Conservation (phyloP, 2,888 invertebrate genomes). For the Euclidia mi region DNA sequence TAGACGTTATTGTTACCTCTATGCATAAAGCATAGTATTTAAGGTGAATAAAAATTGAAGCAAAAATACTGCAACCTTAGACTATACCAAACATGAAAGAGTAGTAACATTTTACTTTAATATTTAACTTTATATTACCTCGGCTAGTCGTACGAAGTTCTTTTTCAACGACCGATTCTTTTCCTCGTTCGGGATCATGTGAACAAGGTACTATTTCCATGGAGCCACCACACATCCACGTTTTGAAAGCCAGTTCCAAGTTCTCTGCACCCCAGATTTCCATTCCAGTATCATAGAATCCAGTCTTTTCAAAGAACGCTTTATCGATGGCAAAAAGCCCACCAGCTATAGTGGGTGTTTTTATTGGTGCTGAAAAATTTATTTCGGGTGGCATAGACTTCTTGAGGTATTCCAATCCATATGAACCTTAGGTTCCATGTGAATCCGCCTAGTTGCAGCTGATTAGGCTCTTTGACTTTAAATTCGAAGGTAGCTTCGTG, state of each 20-base stretch:
- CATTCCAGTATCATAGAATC: constrained; percentile 98
- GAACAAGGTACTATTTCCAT: constrained; percentile 99
- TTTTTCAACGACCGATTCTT: constrained; percentile 95
- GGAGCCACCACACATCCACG: constrained; percentile 99
- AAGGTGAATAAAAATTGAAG: too few species aligned
- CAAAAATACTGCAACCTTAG: too few species aligned
- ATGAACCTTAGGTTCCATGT: constrained; percentile 97
- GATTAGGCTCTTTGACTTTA: constrained; percentile 93
- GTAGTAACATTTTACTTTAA: too few species aligned
- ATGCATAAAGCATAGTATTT: too few species aligned
- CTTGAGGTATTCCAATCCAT: constrained; percentile 98
- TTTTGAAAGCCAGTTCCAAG: constrained; percentile 98
- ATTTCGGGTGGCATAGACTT: constrained; percentile 93
- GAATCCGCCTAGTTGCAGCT: constrained; percentile 96
- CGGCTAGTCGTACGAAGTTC: constrained; percentile 97
- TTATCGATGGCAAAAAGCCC: constrained; percentile 98
- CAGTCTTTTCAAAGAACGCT: constrained; percentile 96
- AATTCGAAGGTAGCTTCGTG: constrained; percentile 97
- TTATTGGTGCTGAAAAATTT: constrained; percentile 95
- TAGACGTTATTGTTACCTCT: too few species aligned
- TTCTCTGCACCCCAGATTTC: constrained; percentile 99
- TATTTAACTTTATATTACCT: too few species aligned
- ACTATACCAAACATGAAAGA: too few species aligned
- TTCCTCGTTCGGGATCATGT: constrained; percentile 98
- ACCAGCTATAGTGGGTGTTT: constrained; percentile 99